phyloP scores from a whole-genome alignment of 2,888 invertebrate species.

The Agriopis aurantiaria region DNA sequence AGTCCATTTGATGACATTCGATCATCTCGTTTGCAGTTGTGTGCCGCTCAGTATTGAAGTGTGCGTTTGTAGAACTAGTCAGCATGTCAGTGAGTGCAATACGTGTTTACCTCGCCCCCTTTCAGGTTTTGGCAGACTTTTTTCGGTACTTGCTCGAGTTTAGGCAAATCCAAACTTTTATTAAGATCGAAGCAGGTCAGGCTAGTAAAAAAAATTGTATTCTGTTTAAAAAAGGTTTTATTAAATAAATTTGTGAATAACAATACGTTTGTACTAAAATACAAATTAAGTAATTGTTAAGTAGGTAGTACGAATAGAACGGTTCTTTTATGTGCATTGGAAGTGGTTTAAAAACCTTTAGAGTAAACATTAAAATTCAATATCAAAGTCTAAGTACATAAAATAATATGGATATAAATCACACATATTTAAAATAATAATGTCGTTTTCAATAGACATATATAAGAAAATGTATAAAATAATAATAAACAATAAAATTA shows the following conservation, averaged over 20 bases:
- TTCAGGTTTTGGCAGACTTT: too few species aligned
- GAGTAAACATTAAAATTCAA: not conserved
- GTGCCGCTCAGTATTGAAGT: too few species aligned
- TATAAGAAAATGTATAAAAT: not conserved
- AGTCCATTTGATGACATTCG: too few species aligned
- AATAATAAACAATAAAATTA: not conserved
- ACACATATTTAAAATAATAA: not conserved
- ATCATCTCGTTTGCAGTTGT: too few species aligned
- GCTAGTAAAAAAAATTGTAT: not conserved
- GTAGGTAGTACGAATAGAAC: not conserved
- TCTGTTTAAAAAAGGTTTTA: slow-evolving; percentile 52
- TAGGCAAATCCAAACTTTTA: too few species aligned
- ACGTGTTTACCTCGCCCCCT: too few species aligned
- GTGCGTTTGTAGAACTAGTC: too few species aligned
- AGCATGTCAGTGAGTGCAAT: too few species aligned
- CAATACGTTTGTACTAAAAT: slow-evolving; percentile 55
- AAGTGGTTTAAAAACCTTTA: not conserved
- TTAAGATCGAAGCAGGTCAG: too few species aligned
- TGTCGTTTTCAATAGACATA: not conserved
- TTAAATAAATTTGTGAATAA: slow-evolving; percentile 57
- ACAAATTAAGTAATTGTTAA: slow-evolving; percentile 35
- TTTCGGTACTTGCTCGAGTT: too few species aligned
- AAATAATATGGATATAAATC: not conserved
- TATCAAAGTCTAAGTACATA: too few species aligned
- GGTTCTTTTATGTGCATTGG: not conserved